These are phyloP conservation scores for Clarias pachynema DNA, from an alignment of 2,797 vertebrate genomes.

Conservation along the genomic window DNA sequence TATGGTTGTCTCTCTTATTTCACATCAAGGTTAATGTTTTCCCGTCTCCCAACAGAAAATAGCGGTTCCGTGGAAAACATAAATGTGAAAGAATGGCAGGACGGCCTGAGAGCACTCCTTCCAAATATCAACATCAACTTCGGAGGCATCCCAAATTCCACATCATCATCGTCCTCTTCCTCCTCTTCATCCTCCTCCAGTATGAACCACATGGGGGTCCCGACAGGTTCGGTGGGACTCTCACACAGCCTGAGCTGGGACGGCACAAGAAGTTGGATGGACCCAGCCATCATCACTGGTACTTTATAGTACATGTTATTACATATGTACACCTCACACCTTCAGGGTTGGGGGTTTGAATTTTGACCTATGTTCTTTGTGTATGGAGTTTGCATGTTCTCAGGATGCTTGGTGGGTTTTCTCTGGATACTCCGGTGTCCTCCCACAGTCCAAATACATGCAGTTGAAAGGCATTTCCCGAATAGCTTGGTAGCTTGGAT, in stretches of 20 bases:
- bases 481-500: no score
- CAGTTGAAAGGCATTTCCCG: no score
- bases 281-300: slow-evolving; percentile 99
- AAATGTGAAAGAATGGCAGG: slow-evolving; percentile 95
- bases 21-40: slow-evolving; percentile 55
- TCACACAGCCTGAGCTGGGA: slow-evolving; percentile 98
- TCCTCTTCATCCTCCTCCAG: slow-evolving; percentile 85
- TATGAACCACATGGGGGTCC: slow-evolving; percentile 95
- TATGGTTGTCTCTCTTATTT: not conserved
- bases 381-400: no score
- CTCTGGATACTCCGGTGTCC: no score
- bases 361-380: no score
- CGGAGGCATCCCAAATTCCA: slow-evolving; percentile 96
- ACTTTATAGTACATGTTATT: slow-evolving; percentile 38
- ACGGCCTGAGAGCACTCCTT: slow-evolving; percentile 92
- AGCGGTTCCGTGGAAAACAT: slow-evolving; percentile 87
- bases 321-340: no score
- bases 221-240: slow-evolving; percentile 81
- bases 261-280: slow-evolving; percentile 97
- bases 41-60: slow-evolving; percentile 78
- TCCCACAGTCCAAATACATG: no score
- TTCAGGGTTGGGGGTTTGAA: no score
- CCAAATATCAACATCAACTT: slow-evolving; percentile 99
- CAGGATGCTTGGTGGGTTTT: no score
- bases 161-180: slow-evolving; percentile 78